Percentiles rank a stretch among this genome's conserved stretches.
Evolutionary conservation across 2,888 invertebrate species (phyloP).

Genomic region (Falcaria lacertinaria): DNA sequence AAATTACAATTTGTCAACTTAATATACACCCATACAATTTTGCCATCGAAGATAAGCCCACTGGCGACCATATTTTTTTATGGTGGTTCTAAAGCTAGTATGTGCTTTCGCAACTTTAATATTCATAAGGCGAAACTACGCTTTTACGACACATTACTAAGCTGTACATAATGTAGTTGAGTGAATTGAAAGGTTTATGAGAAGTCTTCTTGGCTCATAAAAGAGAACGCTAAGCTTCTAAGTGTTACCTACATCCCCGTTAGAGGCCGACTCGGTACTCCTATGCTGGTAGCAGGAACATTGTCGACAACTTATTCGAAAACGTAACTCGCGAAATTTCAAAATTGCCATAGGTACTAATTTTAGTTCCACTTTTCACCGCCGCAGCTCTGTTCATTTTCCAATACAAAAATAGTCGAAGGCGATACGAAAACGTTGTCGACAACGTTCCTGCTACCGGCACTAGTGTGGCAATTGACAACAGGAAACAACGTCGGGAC

Average conservation of each 20-base stretch:
- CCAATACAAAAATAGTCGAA: too few species aligned
- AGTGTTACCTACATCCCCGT: not conserved
- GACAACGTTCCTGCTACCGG: too few species aligned
- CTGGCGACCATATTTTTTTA: not conserved
- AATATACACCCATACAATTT: too few species aligned
- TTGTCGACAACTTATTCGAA: too few species aligned
- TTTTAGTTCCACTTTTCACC: too few species aligned
- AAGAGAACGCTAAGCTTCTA: constrained; percentile 4
- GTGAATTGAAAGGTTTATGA: constrained; percentile 25
- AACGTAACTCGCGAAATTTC: too few species aligned
- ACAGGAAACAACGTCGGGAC: constrained; percentile 13
- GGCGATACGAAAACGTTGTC: too few species aligned
- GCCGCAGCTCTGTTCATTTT: too few species aligned
- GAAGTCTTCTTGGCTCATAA: constrained; percentile 22
- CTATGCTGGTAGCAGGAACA: too few species aligned
- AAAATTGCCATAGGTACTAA: too few species aligned
- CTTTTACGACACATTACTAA: constrained; percentile 17
- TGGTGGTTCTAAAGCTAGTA: not conserved
- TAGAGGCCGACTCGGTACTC: constrained; percentile 1
- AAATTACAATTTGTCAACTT: too few species aligned
- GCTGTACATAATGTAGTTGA: constrained; percentile 8
- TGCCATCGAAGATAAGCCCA: too few species aligned
- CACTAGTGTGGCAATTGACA: constrained; percentile 10
- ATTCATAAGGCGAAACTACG: constrained; percentile 18
- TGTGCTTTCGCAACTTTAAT: constrained; percentile 10